Conservation (phyloP, 1,140 invertebrate species). For the Hylaeus volcanicus region DNA sequence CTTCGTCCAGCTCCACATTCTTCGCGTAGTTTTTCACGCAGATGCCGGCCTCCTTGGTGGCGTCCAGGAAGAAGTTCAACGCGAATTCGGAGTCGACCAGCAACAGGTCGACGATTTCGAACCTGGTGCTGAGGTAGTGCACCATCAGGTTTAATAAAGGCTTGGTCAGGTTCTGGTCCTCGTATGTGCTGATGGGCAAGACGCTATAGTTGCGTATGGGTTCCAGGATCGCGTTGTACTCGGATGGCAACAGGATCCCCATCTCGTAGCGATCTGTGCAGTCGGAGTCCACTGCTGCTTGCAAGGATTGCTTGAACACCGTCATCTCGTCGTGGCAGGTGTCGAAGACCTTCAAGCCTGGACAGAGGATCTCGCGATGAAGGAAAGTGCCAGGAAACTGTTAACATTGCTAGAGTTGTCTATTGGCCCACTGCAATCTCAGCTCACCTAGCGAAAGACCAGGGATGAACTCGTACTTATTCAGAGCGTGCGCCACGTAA, state of each 20-base stretch:
- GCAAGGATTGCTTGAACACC: constrained; percentile 72
- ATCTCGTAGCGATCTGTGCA: constrained; percentile 72
- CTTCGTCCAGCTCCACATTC: constrained; percentile 38
- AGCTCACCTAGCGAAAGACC: constrained; percentile 74
- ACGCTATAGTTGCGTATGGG: constrained; percentile 70
- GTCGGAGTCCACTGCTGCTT: constrained; percentile 65
- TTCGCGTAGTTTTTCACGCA: constrained; percentile 69
- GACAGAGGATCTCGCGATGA: constrained; percentile 1
- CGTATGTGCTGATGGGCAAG: constrained; percentile 69
- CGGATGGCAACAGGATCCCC: constrained; percentile 68
- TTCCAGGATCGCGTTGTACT: constrained; percentile 63
- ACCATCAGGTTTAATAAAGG: constrained; percentile 66
- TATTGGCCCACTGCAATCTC: not conserved
- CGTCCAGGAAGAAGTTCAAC: constrained; percentile 62
- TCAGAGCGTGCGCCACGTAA: constrained; percentile 74
- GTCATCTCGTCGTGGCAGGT: constrained; percentile 73
- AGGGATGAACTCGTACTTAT: constrained; percentile 76
- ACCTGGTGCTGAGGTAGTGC: constrained; percentile 69
- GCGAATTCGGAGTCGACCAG: constrained; percentile 55
- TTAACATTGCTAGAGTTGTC: no score
- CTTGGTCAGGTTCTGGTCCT: constrained; percentile 65
- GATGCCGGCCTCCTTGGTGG: constrained; percentile 66
- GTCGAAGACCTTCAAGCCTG: constrained; percentile 74
- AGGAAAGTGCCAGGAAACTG: not conserved
- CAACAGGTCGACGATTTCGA: constrained; percentile 68